Conservation (phyloP, 2,888 invertebrate genomes). For the Lycocerus yunnanus region DNA sequence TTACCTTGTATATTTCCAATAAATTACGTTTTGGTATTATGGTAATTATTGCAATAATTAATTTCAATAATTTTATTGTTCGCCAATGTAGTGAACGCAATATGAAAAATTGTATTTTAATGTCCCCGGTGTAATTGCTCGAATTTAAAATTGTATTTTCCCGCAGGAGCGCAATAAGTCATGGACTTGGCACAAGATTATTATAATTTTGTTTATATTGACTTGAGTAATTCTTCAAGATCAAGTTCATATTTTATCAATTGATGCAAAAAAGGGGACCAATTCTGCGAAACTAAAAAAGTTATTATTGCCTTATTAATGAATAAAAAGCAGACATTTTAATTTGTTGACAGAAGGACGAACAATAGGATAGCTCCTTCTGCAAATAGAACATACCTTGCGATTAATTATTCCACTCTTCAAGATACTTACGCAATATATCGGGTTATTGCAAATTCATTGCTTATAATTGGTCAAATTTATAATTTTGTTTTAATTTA, state of each 20-base stretch:
- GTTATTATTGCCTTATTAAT: no score
- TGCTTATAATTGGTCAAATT: neutral
- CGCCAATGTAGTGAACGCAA: neutral
- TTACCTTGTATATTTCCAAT: neutral
- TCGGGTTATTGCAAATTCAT: neutral
- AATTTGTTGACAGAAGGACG: neutral
- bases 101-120: neutral
- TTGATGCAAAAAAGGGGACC: no score
- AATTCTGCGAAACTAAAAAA: neutral
- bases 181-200: no score
- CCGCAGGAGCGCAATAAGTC: no score
- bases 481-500: neutral
- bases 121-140: neutral
- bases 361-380: neutral
- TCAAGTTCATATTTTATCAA: no score
- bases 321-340: neutral
- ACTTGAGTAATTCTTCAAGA: no score
- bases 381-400: neutral
- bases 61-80: neutral
- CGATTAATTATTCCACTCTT: neutral
- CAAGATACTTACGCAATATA: neutral
- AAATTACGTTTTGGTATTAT: neutral
- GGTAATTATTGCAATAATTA: neutral
- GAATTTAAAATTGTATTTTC: neutral
- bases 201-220: no score